Conservation (phyloP, 2,797 vertebrate genomes). For the Bucorvus abyssinicus region DNA sequence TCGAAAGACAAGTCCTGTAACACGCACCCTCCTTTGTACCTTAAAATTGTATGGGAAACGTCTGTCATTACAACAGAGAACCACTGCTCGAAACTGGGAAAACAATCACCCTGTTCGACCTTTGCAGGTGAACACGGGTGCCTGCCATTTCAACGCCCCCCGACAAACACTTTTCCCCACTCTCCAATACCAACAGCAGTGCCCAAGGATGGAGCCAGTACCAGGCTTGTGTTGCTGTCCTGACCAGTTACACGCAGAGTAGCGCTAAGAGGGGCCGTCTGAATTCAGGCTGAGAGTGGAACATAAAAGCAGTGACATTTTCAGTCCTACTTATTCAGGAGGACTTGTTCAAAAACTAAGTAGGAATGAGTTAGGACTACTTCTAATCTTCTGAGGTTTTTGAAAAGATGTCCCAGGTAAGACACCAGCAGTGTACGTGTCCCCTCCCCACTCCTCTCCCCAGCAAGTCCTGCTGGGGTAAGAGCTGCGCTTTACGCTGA, state of each 20-base stretch:
- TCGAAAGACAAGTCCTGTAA: background rate
- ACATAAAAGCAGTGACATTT: background rate
- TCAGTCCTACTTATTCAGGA: background rate
- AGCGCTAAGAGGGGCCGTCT: background rate
- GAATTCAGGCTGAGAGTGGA: no score
- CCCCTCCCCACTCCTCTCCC: background rate
- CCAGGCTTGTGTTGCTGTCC: background rate
- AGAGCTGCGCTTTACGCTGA: background rate
- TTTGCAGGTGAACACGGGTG: background rate
- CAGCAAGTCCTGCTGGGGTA: background rate
- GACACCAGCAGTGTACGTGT: fast-evolving
- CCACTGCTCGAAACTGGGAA: background rate
- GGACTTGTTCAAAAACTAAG: background rate
- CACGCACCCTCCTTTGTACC: background rate
- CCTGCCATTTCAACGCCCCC: background rate
- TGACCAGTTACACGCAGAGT: no score
- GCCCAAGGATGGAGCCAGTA: fast-evolving
- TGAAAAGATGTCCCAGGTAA: background rate
- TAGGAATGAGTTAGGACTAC: background rate
- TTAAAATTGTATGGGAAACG: background rate
- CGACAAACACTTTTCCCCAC: fast-evolving
- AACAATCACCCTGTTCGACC: fast-evolving
- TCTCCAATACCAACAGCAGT: background rate
- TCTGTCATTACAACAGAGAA: background rate
- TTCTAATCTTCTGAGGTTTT: no score